Percentiles rank a stretch among this genome's conserved stretches.
These are phyloP conservation scores for Diprion similis DNA, from an alignment of 1,140 invertebrate genomes.

Conservation along the genomic window DNA sequence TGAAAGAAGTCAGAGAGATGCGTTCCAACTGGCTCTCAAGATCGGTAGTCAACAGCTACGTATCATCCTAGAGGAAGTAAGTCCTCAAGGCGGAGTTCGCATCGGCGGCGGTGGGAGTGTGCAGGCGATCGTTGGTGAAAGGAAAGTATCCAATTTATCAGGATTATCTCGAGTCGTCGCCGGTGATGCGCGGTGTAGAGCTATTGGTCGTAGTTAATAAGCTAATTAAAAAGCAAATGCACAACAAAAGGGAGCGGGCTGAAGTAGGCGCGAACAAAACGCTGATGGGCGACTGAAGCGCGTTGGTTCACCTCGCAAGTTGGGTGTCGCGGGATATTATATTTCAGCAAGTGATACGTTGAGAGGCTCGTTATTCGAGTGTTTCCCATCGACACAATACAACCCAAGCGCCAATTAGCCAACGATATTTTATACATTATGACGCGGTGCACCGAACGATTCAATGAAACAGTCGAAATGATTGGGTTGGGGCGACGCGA, in stretches of 20 bases:
- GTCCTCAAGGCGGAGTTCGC: too few relatives aligned
- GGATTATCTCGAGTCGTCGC: constrained; percentile 26
- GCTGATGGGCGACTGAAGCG: constrained; percentile 37
- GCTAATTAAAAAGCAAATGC: constrained; percentile 36
- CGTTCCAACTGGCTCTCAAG: too few relatives aligned
- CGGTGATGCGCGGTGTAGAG: constrained; percentile 20
- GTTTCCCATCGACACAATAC: constrained; percentile 31
- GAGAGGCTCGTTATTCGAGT: constrained; percentile 35
- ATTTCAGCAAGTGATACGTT: constrained; percentile 24
- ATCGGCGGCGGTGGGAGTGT: not conserved
- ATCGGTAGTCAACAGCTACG: too few relatives aligned
- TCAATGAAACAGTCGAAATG: constrained; percentile 36
- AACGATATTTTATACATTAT: constrained; percentile 56
- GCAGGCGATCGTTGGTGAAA: not conserved
- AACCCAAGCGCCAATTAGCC: constrained; percentile 55
- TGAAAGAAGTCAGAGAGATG: too few relatives aligned
- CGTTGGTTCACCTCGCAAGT: not conserved
- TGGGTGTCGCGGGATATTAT: not conserved
- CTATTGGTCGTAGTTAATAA: constrained; percentile 41
- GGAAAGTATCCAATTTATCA: constrained; percentile 39
- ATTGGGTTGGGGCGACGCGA: constrained; percentile 15
- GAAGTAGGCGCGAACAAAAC: constrained; percentile 46
- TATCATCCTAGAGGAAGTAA: too few relatives aligned
- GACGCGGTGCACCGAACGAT: constrained; percentile 34
- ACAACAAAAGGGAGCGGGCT: constrained; percentile 24